Evolutionary conservation across 2,797 vertebrate genomes (phyloP), one percentile per base, ranked within the genome.

Genomic region (Manis javanica): DNA sequence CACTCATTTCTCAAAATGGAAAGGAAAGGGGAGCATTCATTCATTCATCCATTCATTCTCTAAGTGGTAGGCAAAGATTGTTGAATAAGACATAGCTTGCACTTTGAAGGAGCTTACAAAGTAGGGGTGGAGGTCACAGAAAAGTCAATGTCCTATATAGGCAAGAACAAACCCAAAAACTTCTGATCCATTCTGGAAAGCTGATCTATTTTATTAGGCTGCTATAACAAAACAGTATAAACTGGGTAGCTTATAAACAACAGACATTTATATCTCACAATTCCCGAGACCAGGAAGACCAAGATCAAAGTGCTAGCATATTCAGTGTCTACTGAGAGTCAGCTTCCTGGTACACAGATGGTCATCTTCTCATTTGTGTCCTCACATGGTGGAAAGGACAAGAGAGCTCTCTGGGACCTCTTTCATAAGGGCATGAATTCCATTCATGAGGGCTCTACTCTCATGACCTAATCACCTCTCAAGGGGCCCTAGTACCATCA

Each of bases 1-100:
- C 15, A 81, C 16, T 59, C 49, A 74, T 63, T 84, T 94, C 74
- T 94, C 64, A 57, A 92, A 94, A 90, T 3, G 66, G 77, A 94
- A 96, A 88, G n/a, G 21, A 68, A 84, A 90, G 3, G 9, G 37
- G 87, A 68, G 31, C 7, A 82, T 59, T 46, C n/a, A 31, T 68
- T 81, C 51, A 75, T 59, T 85, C 37, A 59, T 68, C 49, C 29
- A 64, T 7, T 85, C 34, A 55, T 29, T 96, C 74, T 69, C 34
- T 95, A 69, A 95, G 34, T 64, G 23, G 10, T 71, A 87, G 57
- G n/a, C 74, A 92, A 69, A 94, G 15, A 88, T 21, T 18, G 7
- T 68, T 92, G 53, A 91, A 66, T 51, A 68, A 95, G 69, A 77
- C 29, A 74, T 14, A 68, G 24, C 23, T 86, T 82, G 12, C 1